Evolutionary conservation across 2,113 vertebrate genomes (phyloP).

Genomic region (Tapirus terrestris): DNA sequence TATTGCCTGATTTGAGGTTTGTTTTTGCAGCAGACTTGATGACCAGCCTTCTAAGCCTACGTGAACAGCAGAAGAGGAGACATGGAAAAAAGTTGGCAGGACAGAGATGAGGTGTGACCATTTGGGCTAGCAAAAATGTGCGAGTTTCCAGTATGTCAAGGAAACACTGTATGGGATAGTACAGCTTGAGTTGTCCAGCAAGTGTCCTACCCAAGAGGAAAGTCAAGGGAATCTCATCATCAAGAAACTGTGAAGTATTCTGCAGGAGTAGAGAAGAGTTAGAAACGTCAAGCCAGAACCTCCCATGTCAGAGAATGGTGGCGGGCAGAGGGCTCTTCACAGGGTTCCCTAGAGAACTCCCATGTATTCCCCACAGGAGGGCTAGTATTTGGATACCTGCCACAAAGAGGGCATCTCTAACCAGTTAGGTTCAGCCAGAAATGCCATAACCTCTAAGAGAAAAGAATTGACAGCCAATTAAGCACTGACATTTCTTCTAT

Average conservation of each 20-base stretch:
- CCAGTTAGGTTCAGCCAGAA: background rate
- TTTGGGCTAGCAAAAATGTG: background rate
- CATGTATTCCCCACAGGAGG: background rate
- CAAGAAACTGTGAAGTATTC: background rate
- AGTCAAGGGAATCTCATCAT: background rate
- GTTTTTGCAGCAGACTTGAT: background rate
- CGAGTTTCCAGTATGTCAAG: background rate
- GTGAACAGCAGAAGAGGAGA: background rate
- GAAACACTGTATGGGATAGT: background rate
- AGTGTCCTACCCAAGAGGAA: background rate
- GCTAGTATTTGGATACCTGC: background rate
- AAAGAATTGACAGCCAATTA: background rate
- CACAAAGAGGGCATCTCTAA: background rate
- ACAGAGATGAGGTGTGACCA: background rate
- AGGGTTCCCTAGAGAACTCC: background rate
- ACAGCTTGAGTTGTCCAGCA: background rate
- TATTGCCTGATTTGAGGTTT: background rate
- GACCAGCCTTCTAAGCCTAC: background rate
- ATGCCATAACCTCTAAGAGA: background rate
- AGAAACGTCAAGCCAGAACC: background rate
- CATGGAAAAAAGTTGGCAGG: background rate
- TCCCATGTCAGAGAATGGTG: background rate
- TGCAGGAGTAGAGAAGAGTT: background rate
- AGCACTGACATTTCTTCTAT: background rate
- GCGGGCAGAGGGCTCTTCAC: background rate